These are phyloP conservation scores for Myripristis murdjan DNA, from an alignment of 2,797 vertebrate genomes.

Conservation along the genomic window DNA sequence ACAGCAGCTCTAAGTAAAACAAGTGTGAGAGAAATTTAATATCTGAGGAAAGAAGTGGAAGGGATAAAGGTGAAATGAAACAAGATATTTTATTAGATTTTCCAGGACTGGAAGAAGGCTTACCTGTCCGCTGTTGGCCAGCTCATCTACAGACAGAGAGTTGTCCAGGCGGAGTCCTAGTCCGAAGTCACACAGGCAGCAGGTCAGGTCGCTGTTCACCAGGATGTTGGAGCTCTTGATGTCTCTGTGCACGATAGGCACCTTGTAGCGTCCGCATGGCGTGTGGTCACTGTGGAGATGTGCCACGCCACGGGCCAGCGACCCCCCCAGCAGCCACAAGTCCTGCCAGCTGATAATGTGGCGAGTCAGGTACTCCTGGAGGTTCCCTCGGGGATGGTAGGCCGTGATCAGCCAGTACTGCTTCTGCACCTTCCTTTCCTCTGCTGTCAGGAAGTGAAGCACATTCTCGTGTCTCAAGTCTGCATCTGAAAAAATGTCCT, in stretches of 20 bases:
- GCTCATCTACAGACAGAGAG: constrained; percentile 93
- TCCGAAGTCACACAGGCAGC: constrained; percentile 98
- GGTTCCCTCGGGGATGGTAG: constrained; percentile 93
- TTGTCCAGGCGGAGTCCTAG: constrained; percentile 93
- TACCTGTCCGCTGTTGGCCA: constrained; percentile 98
- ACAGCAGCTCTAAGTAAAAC: background rate
- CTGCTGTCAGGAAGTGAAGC: constrained; percentile 95
- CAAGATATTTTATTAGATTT: background rate
- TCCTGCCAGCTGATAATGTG: constrained; percentile 94
- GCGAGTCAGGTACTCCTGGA: constrained; percentile 91
- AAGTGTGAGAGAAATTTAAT: background rate
- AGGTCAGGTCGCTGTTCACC: constrained; percentile 93
- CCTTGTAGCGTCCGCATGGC: constrained; percentile 91
- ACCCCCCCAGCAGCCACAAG: constrained; percentile 90
- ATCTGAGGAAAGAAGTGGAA: background rate
- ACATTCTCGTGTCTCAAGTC: constrained; percentile 95
- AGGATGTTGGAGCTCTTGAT: constrained; percentile 98
- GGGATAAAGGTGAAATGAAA: constrained; percentile 28
- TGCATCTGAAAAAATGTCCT: constrained; percentile 95
- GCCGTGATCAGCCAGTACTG: constrained; percentile 98
- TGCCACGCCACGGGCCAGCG: constrained; percentile 91
- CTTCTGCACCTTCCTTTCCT: constrained; percentile 91
- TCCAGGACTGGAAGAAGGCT: constrained; percentile 13
- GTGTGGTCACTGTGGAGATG: constrained; percentile 96
- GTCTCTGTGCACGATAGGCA: constrained; percentile 94